Percentiles rank a stretch among this genome's conserved stretches.
phyloP scores from a whole-genome alignment of 2,797 vertebrate genomes.

The Clarias fuscus region DNA sequence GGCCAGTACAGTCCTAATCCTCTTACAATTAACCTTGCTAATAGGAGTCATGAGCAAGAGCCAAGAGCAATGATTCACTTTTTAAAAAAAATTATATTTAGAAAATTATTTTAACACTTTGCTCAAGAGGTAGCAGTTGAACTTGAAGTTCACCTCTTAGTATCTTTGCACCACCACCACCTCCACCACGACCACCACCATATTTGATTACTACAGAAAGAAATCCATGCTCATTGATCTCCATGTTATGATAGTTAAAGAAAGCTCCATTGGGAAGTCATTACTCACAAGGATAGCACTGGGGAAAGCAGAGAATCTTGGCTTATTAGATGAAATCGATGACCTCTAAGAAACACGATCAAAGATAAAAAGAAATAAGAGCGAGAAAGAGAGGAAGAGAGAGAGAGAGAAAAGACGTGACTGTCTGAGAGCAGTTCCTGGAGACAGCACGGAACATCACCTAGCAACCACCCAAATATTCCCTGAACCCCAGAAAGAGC shows the following conservation, averaged over 20 bases:
- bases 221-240: slow-evolving; percentile 46
- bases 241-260: slow-evolving; percentile 35
- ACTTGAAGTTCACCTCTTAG: slow-evolving; percentile 31
- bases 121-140: slow-evolving; percentile 55
- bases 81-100: slow-evolving; percentile 37
- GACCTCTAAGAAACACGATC: slow-evolving; percentile 41
- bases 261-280: slow-evolving; percentile 41
- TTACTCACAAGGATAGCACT: slow-evolving; percentile 42
- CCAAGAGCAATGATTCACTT: slow-evolving; percentile 48
- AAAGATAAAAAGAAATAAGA: slow-evolving; percentile 26
- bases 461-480: slow-evolving; percentile 52
- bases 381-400: not conserved
- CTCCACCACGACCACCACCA: not conserved
- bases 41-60: slow-evolving; percentile 51
- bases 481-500: slow-evolving; percentile 41
- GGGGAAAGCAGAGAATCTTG: slow-evolving; percentile 28
- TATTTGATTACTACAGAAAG: slow-evolving; percentile 25
- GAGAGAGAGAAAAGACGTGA: slow-evolving; percentile 29
- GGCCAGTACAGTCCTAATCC: slow-evolving; percentile 31
- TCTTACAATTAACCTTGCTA: slow-evolving; percentile 63
- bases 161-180: not conserved
- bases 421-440: slow-evolving; percentile 37
- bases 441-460: slow-evolving; percentile 43
- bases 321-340: slow-evolving; percentile 45
- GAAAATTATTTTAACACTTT: slow-evolving; percentile 47